Base-by-base conservation (phyloP, 1,140 invertebrate species). In the Limonius californicus region DNA sequence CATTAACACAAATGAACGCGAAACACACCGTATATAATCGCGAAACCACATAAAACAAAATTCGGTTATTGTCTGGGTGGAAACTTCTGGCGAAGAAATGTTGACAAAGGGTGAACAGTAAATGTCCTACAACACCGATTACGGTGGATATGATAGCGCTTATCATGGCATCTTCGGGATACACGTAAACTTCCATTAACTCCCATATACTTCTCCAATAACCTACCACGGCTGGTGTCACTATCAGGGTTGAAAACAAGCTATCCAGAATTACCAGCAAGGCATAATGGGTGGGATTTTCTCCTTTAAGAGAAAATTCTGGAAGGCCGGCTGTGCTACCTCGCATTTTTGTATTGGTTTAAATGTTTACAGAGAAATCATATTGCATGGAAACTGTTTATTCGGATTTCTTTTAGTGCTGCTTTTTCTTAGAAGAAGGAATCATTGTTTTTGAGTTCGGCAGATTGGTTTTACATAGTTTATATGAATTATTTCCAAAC, bases 201-300 rank as follows among this genome's bases (percentile, higher is more conserved):
- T 85, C 83, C 90, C 90, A 94, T 21, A 89, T 90, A 54, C 90
- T 89, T 21, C 91, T 81, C 91, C 91, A 94, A 72, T 92, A 94
- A 47, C 85, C 84, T 7, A 94, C 89, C 1, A 92, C 90, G 8
- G 87, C 83, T 7, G 91, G 91, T 0, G 88, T 87, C 4, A 91
- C 84, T 9, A 94, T 79, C 0, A 84, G 70, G 45, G 86, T 84
- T 3, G 90, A 87, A 69, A 94, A 82, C 12, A 88, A 68, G 11
- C 82, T 81, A 74, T 94, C 91, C 42, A 91, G 75, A 45, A 87
- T 69, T 11, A 84, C 83, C 15, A 91, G 79, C 4, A 89, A 77
- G 1, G 81, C 78, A 65, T 85, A 80, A 74, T 86, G 82, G 55
- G 76, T 66, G 72, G 78, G 69, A 72, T 78, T 75, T 70, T 74